Conservation (phyloP, 2,888 invertebrate genomes). For the Rambutsinella grinnellia region DNA sequence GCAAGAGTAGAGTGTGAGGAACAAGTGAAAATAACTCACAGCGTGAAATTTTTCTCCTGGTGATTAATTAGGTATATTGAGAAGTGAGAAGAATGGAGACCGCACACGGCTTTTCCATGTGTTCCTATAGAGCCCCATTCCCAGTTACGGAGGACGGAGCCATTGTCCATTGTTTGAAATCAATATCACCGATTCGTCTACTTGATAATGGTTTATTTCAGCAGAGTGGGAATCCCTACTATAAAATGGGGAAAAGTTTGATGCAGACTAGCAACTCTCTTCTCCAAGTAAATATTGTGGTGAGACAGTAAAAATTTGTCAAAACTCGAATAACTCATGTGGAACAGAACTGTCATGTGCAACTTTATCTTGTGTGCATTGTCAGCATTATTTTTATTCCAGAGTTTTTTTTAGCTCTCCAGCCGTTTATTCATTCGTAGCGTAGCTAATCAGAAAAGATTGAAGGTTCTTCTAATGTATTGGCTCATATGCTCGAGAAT, state of each 20-base stretch:
- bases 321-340: background rate
- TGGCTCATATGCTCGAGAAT: background rate
- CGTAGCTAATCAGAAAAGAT: slow-evolving; percentile 50
- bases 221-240: background rate
- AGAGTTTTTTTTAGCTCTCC: background rate
- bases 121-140: background rate
- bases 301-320: background rate
- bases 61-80: background rate
- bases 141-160: background rate
- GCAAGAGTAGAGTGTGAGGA: background rate
- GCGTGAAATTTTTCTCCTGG: background rate
- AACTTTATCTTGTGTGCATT: background rate
- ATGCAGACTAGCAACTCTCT: background rate
- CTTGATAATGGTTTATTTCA: background rate
- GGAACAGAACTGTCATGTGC: background rate
- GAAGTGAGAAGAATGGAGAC: background rate
- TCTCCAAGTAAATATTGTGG: background rate
- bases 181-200: background rate
- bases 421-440: background rate
- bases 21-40: background rate
- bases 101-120: background rate
- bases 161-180: background rate
- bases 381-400: background rate
- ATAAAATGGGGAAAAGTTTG: background rate
- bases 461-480: slow-evolving; percentile 24